phyloP scores from a whole-genome alignment of 2,797 vertebrate genomes.

The Cynopterus sphinx region DNA sequence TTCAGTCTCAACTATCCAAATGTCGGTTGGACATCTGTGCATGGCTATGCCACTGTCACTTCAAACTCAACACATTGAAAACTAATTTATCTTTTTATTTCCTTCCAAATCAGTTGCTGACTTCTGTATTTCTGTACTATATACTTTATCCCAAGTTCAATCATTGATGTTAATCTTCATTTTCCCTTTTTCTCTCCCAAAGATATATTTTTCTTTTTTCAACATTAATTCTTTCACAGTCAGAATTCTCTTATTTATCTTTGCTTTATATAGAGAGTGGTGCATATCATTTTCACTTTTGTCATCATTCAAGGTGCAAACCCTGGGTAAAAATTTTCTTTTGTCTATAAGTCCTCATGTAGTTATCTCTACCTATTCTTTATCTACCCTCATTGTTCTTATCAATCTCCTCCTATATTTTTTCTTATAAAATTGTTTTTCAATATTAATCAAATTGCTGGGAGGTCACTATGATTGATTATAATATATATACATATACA shows the following conservation, averaged over 20 bases:
- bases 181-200: background rate
- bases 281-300: background rate
- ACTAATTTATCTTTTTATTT: conserved; percentile 1
- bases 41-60: conserved; percentile 10
- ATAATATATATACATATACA: background rate
- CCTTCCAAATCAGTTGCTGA: background rate
- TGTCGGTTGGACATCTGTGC: conserved; percentile 35
- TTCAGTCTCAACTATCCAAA: background rate
- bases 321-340: background rate
- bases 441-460: background rate
- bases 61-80: conserved; percentile 19
- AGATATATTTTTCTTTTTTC: background rate
- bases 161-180: background rate
- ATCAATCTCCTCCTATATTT: background rate
- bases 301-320: background rate
- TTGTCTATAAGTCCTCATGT: background rate
- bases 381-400: background rate
- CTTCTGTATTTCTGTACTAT: background rate
- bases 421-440: background rate
- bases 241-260: background rate
- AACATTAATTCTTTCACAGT: background rate
- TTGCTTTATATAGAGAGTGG: background rate
- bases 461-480: background rate
- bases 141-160: background rate
- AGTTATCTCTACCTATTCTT: background rate